These are phyloP conservation scores for Hemicrepidius hirtus DNA, from an alignment of 2,888 invertebrate species.

Conservation along the genomic window DNA sequence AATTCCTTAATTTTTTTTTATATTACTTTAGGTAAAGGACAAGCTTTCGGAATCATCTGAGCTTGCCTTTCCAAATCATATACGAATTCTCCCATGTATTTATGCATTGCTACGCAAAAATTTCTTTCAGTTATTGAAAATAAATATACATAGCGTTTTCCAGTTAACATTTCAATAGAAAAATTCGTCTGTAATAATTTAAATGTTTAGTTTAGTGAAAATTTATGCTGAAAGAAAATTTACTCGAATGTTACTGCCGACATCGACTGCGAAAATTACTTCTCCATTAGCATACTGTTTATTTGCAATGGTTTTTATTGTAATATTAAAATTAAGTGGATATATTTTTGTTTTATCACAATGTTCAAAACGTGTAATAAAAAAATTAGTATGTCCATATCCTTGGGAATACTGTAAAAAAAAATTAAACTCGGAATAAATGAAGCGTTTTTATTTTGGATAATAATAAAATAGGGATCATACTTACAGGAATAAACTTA, in stretches of 20 bases:
- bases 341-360: neutral
- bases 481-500: too few relatives aligned
- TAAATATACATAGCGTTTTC: neutral
- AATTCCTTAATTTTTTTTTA: neutral
- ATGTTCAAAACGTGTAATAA: neutral
- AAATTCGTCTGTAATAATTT: neutral
- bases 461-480: too few relatives aligned
- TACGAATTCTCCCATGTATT: constrained; percentile 3
- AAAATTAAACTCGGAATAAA: neutral
- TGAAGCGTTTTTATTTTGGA: too few relatives aligned
- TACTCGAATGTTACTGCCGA: neutral
- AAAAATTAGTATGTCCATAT: constrained; percentile 2
- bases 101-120: neutral
- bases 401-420: neutral
- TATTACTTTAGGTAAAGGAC: neutral
- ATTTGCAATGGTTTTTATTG: neutral
- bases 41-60: neutral
- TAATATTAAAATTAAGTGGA: neutral
- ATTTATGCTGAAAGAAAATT: neutral
- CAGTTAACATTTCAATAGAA: neutral
- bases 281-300: neutral
- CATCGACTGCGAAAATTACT: neutral
- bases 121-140: constrained; percentile 4
- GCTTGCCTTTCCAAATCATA: constrained; percentile 6
- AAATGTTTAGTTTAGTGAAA: neutral